These are phyloP conservation scores for Xyrauchen texanus DNA, from an alignment of 2,113 vertebrate species.

Conservation along the genomic window DNA sequence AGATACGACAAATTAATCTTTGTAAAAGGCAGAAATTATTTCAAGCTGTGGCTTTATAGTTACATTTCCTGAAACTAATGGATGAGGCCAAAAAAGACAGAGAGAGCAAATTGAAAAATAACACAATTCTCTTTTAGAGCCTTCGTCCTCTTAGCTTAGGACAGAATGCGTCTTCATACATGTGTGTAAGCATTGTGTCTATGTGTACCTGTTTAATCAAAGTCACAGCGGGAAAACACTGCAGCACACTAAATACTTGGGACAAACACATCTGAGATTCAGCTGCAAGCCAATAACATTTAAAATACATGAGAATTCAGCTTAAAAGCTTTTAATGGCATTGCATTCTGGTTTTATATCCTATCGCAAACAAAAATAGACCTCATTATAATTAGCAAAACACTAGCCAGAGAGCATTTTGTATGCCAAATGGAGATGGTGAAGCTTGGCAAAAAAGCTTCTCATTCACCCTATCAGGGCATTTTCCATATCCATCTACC, in stretches of 20 bases:
- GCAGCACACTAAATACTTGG: not conserved
- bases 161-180: not conserved
- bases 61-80: not conserved
- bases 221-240: not conserved
- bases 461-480: not conserved
- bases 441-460: constrained; percentile 1
- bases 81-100: not conserved
- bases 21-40: not conserved
- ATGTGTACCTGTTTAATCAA: not conserved
- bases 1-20: not conserved
- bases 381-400: not conserved
- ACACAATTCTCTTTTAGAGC: constrained; percentile 11
- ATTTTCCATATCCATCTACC: constrained; percentile 7
- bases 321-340: constrained; percentile 9
- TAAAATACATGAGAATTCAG: not conserved
- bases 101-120: not conserved
- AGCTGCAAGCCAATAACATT: constrained; percentile 14
- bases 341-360: not conserved
- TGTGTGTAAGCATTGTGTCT: not conserved
- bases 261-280: constrained; percentile 7
- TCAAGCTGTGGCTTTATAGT: not conserved
- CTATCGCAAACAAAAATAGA: constrained; percentile 8
- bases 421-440: not conserved
- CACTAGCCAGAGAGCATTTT: not conserved
- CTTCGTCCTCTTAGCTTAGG: constrained; percentile 8